Evolutionary conservation across 2,113 vertebrate species (phyloP).

Genomic region (Osmerus eperlanus): DNA sequence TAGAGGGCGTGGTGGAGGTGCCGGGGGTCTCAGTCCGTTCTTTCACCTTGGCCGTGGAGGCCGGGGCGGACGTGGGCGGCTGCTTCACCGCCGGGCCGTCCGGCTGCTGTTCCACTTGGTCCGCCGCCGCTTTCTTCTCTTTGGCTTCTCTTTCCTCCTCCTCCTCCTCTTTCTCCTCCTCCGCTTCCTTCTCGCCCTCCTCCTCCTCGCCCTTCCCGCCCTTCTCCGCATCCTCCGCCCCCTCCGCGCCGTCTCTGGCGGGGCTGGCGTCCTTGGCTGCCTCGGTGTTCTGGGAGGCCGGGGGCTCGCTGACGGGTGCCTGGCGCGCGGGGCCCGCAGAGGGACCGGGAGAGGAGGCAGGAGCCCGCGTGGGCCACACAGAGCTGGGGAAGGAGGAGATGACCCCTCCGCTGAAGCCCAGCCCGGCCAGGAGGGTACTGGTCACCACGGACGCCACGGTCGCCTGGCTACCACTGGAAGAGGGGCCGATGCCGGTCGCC

Average conservation of each 20-base stretch:
- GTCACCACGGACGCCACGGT: slow-evolving; percentile 93
- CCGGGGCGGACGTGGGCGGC: not conserved
- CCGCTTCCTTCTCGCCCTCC: slow-evolving; percentile 74
- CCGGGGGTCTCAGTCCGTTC: slow-evolving; percentile 36
- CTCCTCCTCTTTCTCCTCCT: slow-evolving; percentile 70
- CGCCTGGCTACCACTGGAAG: slow-evolving; percentile 92
- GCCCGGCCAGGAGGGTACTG: slow-evolving; percentile 89
- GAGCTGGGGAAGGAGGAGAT: slow-evolving; percentile 95
- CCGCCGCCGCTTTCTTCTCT: slow-evolving; percentile 75
- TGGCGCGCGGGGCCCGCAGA: slow-evolving; percentile 42
- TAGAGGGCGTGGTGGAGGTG: slow-evolving; percentile 42
- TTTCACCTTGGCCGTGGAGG: not conserved
- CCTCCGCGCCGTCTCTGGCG: slow-evolving; percentile 57
- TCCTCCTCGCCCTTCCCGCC: slow-evolving; percentile 77
- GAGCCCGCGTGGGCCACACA: slow-evolving; percentile 85
- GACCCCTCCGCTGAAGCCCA: slow-evolving; percentile 88
- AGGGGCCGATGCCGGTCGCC: slow-evolving; percentile 93
- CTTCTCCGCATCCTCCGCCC: slow-evolving; percentile 66
- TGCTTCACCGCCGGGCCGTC: slow-evolving; percentile 52
- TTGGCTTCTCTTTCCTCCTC: slow-evolving; percentile 74
- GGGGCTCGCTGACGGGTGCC: not conserved
- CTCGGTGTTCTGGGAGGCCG: slow-evolving; percentile 51
- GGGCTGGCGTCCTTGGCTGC: slow-evolving; percentile 37
- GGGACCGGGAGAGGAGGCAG: slow-evolving; percentile 51
- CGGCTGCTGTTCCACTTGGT: slow-evolving; percentile 73